Evolutionary conservation across 2,113 vertebrate species (phyloP).

Genomic region (Corythornis cristatus): DNA sequence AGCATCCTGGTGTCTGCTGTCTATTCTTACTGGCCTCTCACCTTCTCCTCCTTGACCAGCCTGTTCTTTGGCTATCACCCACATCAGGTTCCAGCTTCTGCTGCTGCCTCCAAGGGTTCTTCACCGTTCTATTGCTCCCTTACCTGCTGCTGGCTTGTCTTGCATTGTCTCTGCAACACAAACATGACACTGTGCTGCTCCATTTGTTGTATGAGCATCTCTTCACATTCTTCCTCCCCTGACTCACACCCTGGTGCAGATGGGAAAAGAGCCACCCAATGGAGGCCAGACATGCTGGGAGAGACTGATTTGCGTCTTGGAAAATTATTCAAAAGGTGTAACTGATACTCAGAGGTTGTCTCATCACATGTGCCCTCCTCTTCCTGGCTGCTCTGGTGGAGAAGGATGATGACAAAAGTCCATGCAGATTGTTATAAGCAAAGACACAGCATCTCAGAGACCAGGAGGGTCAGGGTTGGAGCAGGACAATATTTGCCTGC

Average conservation of each 20-base stretch:
- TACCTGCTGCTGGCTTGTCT: background rate
- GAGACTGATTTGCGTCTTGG: background rate
- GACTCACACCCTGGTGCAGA: conserved; percentile 24
- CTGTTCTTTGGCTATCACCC: background rate
- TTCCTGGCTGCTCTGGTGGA: background rate
- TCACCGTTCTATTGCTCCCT: background rate
- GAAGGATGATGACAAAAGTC: background rate
- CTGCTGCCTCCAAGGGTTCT: background rate
- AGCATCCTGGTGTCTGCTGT: background rate
- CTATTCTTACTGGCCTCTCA: background rate
- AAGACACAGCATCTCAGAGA: background rate
- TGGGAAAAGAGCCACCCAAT: background rate
- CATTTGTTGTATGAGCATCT: conserved; percentile 1
- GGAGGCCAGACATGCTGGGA: background rate
- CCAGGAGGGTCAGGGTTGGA: background rate
- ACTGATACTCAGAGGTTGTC: background rate
- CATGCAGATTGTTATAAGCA: background rate
- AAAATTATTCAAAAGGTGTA: background rate
- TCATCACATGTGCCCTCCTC: background rate
- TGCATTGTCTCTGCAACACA: background rate
- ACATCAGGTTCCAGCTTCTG: background rate
- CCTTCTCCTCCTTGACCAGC: background rate
- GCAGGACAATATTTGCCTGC: background rate
- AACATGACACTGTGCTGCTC: background rate
- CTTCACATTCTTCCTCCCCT: conserved; percentile 11